Conservation (phyloP, 2,888 invertebrate genomes). For the Parelbella ahira region DNA sequence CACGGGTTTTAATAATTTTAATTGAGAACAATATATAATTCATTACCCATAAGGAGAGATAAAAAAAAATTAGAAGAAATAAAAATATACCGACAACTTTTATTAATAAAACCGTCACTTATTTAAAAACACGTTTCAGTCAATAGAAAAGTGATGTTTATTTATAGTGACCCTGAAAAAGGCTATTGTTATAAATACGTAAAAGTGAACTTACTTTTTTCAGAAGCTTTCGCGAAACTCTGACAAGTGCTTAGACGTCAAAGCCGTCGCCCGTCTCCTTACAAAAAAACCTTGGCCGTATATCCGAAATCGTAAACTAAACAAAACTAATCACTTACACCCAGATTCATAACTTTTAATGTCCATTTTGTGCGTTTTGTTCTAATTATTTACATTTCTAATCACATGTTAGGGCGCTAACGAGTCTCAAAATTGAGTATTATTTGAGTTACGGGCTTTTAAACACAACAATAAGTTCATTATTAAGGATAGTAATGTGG, state of each 20-base stretch:
- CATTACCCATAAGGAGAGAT: no score
- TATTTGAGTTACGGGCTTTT: conserved; percentile 28
- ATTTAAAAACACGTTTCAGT: no score
- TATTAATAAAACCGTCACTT: no score
- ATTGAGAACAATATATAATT: no score
- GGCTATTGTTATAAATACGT: conserved; percentile 13
- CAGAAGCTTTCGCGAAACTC: conserved; percentile 28
- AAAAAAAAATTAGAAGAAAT: no score
- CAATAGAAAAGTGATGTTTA: no score
- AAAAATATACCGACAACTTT: no score
- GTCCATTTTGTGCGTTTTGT: conserved; percentile 60
- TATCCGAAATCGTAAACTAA: conserved; percentile 27
- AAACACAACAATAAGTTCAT: conserved; percentile 36
- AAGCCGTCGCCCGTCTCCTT: conserved; percentile 26
- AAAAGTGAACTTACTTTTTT: conserved; percentile 32
- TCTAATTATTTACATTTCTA: conserved; percentile 64
- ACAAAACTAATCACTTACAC: conserved; percentile 46
- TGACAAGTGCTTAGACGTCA: conserved; percentile 33
- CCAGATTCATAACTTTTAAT: conserved; percentile 57
- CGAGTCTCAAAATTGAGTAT: conserved; percentile 29
- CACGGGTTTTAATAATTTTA: no score
- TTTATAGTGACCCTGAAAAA: conserved; percentile 13
- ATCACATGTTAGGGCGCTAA: conserved; percentile 59
- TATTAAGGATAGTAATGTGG: conserved; percentile 34
- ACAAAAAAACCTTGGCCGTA: conserved; percentile 20